Conservation (phyloP, 2,113 vertebrate genomes). For the Excalfactoria chinensis region DNA sequence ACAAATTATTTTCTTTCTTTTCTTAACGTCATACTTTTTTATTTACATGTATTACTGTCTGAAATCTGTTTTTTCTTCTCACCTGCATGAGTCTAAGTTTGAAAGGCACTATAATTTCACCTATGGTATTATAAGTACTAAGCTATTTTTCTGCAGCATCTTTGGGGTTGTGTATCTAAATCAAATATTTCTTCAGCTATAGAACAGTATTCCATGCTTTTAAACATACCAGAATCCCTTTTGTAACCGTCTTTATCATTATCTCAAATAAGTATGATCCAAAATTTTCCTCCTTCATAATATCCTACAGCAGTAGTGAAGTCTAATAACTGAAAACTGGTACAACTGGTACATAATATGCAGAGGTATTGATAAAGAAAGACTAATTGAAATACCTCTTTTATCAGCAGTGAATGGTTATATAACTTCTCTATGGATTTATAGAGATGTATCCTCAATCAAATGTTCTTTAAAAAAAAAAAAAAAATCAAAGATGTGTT, state of each 20-base stretch:
- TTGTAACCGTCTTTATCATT: not conserved
- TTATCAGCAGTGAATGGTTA: not conserved
- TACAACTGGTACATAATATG: not conserved
- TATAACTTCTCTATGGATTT: not conserved
- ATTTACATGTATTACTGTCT: not conserved
- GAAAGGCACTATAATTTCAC: not conserved
- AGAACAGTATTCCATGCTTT: not conserved
- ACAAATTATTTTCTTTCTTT: not conserved
- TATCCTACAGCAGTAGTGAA: not conserved
- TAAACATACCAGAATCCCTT: not conserved
- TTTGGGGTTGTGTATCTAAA: not conserved
- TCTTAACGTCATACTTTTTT: not conserved
- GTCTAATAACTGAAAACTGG: not conserved
- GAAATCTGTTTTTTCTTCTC: not conserved
- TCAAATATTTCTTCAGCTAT: not conserved
- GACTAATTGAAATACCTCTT: accelerated
- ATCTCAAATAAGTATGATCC: not conserved
- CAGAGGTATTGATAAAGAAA: not conserved
- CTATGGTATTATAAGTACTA: not conserved
- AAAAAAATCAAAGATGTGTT: not conserved
- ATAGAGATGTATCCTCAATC: not conserved
- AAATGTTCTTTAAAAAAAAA: not conserved
- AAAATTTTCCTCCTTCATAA: not conserved
- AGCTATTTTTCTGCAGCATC: not conserved
- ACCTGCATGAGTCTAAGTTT: not conserved